Evolutionary conservation across 1,140 invertebrate species (phyloP).

Genomic region (Eueides isabella): DNA sequence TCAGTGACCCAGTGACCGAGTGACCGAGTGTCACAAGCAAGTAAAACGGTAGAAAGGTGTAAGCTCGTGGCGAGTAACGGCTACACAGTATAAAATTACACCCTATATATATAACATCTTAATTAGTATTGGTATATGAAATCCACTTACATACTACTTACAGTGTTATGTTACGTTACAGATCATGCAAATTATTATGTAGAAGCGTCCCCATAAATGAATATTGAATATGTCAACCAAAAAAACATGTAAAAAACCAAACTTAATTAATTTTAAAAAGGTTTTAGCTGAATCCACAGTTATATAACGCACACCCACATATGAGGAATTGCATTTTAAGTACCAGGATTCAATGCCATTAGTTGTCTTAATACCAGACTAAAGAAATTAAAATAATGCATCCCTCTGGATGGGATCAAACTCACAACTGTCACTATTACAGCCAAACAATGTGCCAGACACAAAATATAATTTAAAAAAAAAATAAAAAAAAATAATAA

Average conservation of each 20-base stretch:
- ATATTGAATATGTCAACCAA: conserved; percentile 12
- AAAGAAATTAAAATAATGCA: too few relatives aligned
- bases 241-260: background rate
- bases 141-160: conserved; percentile 56
- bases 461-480: too few relatives aligned
- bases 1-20: conserved; percentile 1
- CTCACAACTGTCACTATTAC: too few relatives aligned
- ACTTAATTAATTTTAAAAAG: background rate
- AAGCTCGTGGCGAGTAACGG: conserved; percentile 58
- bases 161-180: conserved; percentile 48
- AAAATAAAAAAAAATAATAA: too few relatives aligned
- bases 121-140: conserved; percentile 48
- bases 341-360: too few relatives aligned
- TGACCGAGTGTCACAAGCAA: background rate
- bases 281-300: too few relatives aligned
- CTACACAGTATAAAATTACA: conserved; percentile 72
- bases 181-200: conserved; percentile 62
- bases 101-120: conserved; percentile 71
- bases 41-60: conserved; percentile 43
- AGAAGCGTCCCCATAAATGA: conserved; percentile 53
- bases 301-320: too few relatives aligned
- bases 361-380: too few relatives aligned
- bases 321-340: too few relatives aligned
- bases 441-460: too few relatives aligned
- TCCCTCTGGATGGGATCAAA: too few relatives aligned